Base-by-base conservation (phyloP, 2,888 invertebrate genomes). In the Tribolium freemani region DNA sequence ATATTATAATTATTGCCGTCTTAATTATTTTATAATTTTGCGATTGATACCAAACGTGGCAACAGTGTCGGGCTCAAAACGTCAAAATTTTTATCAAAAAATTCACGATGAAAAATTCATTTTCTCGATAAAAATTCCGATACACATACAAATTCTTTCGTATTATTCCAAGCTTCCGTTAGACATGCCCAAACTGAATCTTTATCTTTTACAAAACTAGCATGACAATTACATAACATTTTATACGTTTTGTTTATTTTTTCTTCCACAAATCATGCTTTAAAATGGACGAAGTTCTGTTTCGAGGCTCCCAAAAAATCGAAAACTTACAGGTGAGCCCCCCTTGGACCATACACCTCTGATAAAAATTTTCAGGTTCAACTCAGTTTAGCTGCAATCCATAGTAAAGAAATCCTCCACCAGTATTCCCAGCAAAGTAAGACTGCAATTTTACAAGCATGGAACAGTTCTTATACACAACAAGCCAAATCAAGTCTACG, bases 231-330 rank as follows among this genome's bases (percentile, higher is more conserved):
- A 69, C 38, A 54, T 69, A 69, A 63, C 51, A 48, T 31, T 48
- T 50, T 1, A 8, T 5, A 20, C n/a, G 20, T 21, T 53, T 53
- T 48, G 38, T 72, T 61, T 76, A 72, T 73, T 74, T 71, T 69
- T 13, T 45, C 9, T 51, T 53, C 38, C 13, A 44, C 30, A 60
- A 53, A 56, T 16, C 20, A 67, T 38, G 53, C 3, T 61, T 11
- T 46, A 72, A 76, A 74, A 84, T 86, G 86, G 86, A 86, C 70
- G 86, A 84, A 76, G 75, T 86, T 60, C 58, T 84, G 51, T 86
- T 85, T 75, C 77, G 85, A 74, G 81, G 84, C 69, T 80, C 84
- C 0, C 84, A 84, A 75, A 84, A 80, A 77, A 53, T 85, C n/a
- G 85, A 86, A 76, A 80, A 79, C 73, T 78, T 86, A 8, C 85